Percentiles rank a stretch among this genome's conserved stretches.
phyloP scores from a whole-genome alignment of 2,113 vertebrate species.

The Microtus richardsoni region DNA sequence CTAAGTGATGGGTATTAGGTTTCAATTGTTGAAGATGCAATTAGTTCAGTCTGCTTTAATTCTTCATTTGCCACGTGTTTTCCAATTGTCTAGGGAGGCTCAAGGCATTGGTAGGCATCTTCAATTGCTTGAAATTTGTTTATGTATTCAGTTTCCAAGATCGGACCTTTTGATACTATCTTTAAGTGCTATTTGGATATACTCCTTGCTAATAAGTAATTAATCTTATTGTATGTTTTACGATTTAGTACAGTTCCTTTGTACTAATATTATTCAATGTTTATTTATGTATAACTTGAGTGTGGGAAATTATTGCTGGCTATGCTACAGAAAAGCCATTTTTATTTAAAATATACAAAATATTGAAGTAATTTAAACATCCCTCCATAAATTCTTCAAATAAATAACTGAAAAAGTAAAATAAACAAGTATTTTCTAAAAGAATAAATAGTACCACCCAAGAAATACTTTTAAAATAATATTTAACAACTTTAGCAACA shows the following conservation, averaged over 20 bases:
- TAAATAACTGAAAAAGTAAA: not conserved
- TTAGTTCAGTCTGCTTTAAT: not conserved
- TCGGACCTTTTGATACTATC: not conserved
- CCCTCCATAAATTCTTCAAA: not conserved
- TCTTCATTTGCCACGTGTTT: not conserved
- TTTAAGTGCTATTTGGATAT: not conserved
- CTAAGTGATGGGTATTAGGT: slow-evolving; percentile 47
- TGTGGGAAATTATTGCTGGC: no score
- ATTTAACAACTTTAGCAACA: not conserved
- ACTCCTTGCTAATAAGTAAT: not conserved
- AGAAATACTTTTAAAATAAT: not conserved
- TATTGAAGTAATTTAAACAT: not conserved
- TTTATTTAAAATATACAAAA: not conserved
- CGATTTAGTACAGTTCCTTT: not conserved
- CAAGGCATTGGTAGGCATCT: not conserved
- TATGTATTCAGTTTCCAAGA: not conserved
- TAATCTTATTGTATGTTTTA: not conserved
- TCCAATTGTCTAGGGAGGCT: not conserved
- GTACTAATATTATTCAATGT: not conserved
- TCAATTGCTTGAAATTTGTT: slow-evolving; percentile 4
- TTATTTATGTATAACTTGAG: not conserved
- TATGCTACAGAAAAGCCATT: not conserved
- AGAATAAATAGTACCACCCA: not conserved
- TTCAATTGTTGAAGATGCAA: not conserved
- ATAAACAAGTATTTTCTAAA: not conserved